These are phyloP conservation scores for Gorsachius goisagi DNA, from an alignment of 2,113 vertebrate species.

Conservation along the genomic window DNA sequence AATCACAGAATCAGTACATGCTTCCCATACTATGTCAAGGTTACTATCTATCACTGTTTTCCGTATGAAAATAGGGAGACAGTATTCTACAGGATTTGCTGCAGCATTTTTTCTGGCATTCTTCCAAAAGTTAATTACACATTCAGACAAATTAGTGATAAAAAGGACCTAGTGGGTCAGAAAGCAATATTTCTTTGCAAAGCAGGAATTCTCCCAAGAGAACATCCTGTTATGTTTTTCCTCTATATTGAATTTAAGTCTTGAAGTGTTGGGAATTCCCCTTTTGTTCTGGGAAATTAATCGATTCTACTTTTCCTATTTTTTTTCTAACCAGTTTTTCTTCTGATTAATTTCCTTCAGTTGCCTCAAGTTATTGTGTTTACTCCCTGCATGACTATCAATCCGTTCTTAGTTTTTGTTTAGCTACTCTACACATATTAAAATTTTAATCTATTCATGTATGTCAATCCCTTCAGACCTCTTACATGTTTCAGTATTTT, in stretches of 20 bases:
- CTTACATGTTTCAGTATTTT: not conserved
- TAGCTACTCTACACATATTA: slow-evolving; percentile 39
- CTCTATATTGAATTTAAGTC: not conserved
- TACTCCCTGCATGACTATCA: slow-evolving; percentile 47
- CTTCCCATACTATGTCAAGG: not conserved
- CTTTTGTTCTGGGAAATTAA: slow-evolving; percentile 47
- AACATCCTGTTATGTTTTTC: not conserved
- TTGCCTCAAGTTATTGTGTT: slow-evolving; percentile 45
- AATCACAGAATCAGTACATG: not conserved
- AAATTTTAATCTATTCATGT: slow-evolving; percentile 50
- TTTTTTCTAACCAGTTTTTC: slow-evolving; percentile 30
- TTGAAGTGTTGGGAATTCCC: slow-evolving; percentile 19
- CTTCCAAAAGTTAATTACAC: slow-evolving; percentile 31
- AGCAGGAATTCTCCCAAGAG: not conserved
- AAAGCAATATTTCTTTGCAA: slow-evolving; percentile 2
- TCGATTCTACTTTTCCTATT: not conserved
- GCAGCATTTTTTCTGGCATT: not conserved
- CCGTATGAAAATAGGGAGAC: not conserved
- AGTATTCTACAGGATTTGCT: not conserved
- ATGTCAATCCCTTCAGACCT: slow-evolving; percentile 40
- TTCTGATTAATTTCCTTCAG: slow-evolving; percentile 44
- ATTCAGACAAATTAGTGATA: not conserved
- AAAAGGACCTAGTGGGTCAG: not conserved
- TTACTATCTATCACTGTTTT: not conserved
- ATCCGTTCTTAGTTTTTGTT: slow-evolving; percentile 37